Base-by-base conservation (phyloP, 2,797 vertebrate species). In the Hylomyscus alleni region DNA sequence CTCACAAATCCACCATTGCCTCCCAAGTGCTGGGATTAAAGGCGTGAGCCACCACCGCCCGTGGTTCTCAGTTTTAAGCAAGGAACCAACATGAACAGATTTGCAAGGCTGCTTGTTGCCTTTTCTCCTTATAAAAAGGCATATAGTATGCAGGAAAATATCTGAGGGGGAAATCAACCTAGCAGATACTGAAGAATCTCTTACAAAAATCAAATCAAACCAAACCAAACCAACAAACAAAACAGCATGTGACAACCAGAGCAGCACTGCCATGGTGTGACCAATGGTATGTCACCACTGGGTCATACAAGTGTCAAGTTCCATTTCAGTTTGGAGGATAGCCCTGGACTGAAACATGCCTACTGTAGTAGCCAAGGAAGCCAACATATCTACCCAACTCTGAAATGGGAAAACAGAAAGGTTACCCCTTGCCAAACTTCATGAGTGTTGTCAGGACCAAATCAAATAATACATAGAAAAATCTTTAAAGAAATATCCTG, bases 401-500 rank as follows among this genome's bases (percentile, higher is more conserved):
- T 90, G 83, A 94, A 83, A 78, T 8, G 15, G n/a, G 69, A 89
- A 91, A 0, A 83, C 88, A 82, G 91, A 77, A 67, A 22, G 75
- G 75, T 69, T 40, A 65, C n/a, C 91, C 91, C 89, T 50, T 67
- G 44, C 67, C 6, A 10, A 94, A 50, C 24, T 62, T 80, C 76
- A 90, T 80, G 19, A 94, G 26, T 69, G 44, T 60, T 84, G 13
- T 47, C 52, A 94, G 50, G 24, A 95, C 91, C 58, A 94, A 89
- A 96, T 88, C 76, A 85, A 95, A 91, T 91, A 94, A 90, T 22
- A 89, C 15, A 92, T 31, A 89, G 93, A 47, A 77, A 92, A 90
- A 54, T 65, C 3, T 89, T 86, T 29, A 80, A 29, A 91, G 82
- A 92, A 78, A 62, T 40, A 58, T 56, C 26, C 37, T 44, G 22